Evolutionary conservation across 2,113 vertebrate genomes (phyloP), one percentile per base, ranked within the genome.

Genomic region (Osmerus mordax): DNA sequence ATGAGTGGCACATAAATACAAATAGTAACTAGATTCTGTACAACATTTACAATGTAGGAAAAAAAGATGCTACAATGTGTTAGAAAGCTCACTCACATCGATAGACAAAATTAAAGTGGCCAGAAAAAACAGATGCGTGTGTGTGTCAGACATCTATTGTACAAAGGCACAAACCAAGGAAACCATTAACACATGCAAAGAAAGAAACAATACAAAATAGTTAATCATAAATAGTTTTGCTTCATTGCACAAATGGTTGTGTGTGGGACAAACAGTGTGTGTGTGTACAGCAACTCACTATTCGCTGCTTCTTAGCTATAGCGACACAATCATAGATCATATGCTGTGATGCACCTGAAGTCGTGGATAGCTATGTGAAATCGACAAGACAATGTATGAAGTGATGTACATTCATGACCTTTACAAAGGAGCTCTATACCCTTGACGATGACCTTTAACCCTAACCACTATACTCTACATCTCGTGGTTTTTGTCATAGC

Each of bases 41-140:
- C 90, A 92, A 85, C 90, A 91, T 91, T 90, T 92, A 93, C 87
- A 92, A 84, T 81, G 81, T 67, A 60, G 81, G 86, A 76, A 78
- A 83, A 89, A 84, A 88, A 76, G 60, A 71, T 84, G 76, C 76
- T 69, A 74, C 72, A 78, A 78, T 65, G 67, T 79, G 72, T 76
- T 69, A 56, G 73, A 70, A 85, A 68, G 1, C 4, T 68, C 52
- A 68, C 66, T 70, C 29, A 73, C 29, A 28, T 51, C 59, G 65
- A 78, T 21, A 21, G 66, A 54, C 60, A 53, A 56, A 67, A 78
- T 60, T 12, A 70, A 9, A 72, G 4, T 62, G 9, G 63, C 54
- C 36, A 23, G 19, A 74, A 51, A 51, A 75, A 76, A 54, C 18
- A 21, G 51, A 28, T 28, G 25, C 2, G 16, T 56, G 69, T 52